Evolutionary conservation across 2,888 invertebrate genomes (phyloP).

Genomic region (Leptarthrus brevirostris): DNA sequence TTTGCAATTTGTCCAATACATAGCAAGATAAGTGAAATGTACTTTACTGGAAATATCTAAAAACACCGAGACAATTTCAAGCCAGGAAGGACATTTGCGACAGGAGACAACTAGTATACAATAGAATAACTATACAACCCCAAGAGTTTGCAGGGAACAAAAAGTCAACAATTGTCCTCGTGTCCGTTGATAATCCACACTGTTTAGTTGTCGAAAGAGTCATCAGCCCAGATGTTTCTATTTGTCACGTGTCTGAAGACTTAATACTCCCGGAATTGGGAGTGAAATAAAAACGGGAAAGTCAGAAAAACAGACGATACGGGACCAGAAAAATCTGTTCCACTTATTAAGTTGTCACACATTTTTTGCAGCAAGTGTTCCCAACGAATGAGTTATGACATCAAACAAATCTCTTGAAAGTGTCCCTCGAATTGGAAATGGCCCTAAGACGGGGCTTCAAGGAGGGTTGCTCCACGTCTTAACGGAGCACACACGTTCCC

Average conservation of each 20-base stretch:
- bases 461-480: neutral
- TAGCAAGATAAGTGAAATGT: too few relatives aligned
- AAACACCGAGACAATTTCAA: too few relatives aligned
- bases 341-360: slow-evolving; percentile 59
- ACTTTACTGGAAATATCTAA: too few relatives aligned
- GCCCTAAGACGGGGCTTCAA: slow-evolving; percentile 13
- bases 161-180: slow-evolving; percentile 25
- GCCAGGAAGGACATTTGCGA: too few relatives aligned
- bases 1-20: too few relatives aligned
- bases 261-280: slow-evolving; percentile 19
- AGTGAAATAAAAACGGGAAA: slow-evolving; percentile 17
- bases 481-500: neutral
- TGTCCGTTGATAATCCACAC: neutral
- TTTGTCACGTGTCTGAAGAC: slow-evolving; percentile 53
- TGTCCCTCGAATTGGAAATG: slow-evolving; percentile 36
- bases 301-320: slow-evolving; percentile 21
- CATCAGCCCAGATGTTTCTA: slow-evolving; percentile 52
- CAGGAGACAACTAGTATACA: too few relatives aligned
- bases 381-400: slow-evolving; percentile 57
- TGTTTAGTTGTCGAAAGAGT: slow-evolving; percentile 16
- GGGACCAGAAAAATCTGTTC: slow-evolving; percentile 56
- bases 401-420: slow-evolving; percentile 48
- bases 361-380: slow-evolving; percentile 58
- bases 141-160: slow-evolving; percentile 16
- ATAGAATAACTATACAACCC: too few relatives aligned